A percentile compares a stretch with the other conserved stretches of the same genome.
Evolutionary conservation across 2,888 invertebrate species (phyloP).

Genomic region (Sarcophaga caerulescens): DNA sequence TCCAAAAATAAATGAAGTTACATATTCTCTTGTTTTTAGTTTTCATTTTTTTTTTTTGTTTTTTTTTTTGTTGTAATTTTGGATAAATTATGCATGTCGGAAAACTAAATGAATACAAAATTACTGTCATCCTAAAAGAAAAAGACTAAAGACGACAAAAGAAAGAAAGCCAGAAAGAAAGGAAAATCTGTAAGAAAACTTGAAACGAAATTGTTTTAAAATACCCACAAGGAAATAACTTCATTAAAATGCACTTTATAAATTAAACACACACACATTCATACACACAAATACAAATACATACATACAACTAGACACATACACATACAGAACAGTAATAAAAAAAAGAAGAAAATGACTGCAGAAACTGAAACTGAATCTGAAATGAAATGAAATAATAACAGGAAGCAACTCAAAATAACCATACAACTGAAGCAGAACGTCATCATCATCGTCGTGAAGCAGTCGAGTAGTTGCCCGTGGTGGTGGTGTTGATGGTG

Average conservation of each 20-base stretch:
- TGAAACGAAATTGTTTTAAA: conserved; percentile 65
- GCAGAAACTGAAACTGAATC: not conserved
- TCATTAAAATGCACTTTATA: conserved; percentile 68
- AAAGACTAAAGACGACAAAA: conserved; percentile 3
- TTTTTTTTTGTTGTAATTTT: not conserved
- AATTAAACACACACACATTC: conserved; percentile 62
- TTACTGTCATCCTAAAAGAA: conserved; percentile 54
- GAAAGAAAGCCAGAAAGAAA: not conserved
- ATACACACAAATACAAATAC: not conserved
- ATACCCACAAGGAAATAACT: conserved; percentile 67
- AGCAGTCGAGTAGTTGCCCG: not conserved
- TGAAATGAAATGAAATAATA: conserved; percentile 9
- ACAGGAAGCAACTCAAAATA: not conserved
- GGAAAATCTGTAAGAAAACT: conserved; percentile 56
- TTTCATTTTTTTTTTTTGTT: not conserved
- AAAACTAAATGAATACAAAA: conserved; percentile 63
- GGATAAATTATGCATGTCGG: conserved; percentile 54
- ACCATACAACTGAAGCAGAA: not conserved
- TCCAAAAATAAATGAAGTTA: conserved; percentile 29
- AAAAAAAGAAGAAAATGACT: not conserved
- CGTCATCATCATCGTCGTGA: not conserved
- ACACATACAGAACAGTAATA: conserved; percentile 3
- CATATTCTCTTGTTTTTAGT: not conserved
- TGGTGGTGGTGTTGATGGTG: conserved; percentile 1
- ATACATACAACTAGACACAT: not conserved